Conservation (phyloP, 2,888 invertebrate species). For the Dasysyrphus albostriatus region DNA sequence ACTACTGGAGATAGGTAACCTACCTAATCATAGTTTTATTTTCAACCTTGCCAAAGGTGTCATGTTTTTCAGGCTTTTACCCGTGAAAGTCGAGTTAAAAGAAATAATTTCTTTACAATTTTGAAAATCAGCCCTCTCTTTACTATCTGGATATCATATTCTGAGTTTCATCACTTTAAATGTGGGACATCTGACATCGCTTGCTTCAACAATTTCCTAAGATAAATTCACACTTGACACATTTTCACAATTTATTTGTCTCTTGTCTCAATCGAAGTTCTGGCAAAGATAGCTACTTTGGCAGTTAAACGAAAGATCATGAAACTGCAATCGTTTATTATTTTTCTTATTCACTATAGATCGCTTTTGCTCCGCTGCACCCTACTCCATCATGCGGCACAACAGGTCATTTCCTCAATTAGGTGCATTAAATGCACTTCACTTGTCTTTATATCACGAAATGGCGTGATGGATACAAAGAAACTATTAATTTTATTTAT, state of each 20-base stretch:
- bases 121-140: background rate
- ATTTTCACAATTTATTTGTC: slow-evolving; percentile 1
- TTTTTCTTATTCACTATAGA: background rate
- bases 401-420: slow-evolving; percentile 69
- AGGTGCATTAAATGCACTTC: slow-evolving; percentile 50
- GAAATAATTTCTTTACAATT: background rate
- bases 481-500: slow-evolving; percentile 54
- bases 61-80: too few relatives aligned
- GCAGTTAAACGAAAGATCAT: slow-evolving; percentile 13
- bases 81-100: too few relatives aligned
- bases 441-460: slow-evolving; percentile 34
- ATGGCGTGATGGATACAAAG: slow-evolving; percentile 36
- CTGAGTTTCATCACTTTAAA: background rate
- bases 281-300: background rate
- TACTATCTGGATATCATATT: background rate
- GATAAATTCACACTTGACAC: slow-evolving; percentile 38
- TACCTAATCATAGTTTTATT: too few relatives aligned
- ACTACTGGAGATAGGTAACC: too few relatives aligned
- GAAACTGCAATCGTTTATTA: slow-evolving; percentile 3
- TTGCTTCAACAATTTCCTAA: slow-evolving; percentile 14
- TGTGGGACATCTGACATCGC: background rate
- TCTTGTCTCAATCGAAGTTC: slow-evolving; percentile 20
- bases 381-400: background rate
- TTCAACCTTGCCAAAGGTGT: too few relatives aligned
- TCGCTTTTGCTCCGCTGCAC: background rate